Evolutionary conservation across 2,888 invertebrate species (phyloP), one percentile per base, ranked within the genome.

Genomic region (Drosophila emarginata): DNA sequence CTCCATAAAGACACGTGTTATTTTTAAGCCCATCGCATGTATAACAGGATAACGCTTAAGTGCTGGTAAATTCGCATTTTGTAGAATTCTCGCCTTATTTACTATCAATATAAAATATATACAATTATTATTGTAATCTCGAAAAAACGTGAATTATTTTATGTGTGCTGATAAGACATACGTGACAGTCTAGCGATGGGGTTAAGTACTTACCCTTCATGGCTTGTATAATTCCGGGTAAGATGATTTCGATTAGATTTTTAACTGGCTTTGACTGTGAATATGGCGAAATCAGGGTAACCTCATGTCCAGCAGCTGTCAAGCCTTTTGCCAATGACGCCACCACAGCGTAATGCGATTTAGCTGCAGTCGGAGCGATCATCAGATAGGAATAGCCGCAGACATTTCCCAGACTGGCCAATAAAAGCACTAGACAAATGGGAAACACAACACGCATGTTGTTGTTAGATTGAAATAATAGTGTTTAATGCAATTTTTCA

Each of bases 251-350:
- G 0, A 73, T 72, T 58, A 88, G 87, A 61, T 90, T 90, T 21
- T 77, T 72, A 0, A 89, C 23, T 0, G 87, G 81, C 1, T 85
- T 78, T 52, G 85, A 80, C 40, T 84, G 83, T 2, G 90, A 89
- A 78, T 87, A 90, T 7, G 90, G 80, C 3, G 89, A 87, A 26
- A 91, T 79, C 0, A 91, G 70, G 0, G 90, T 91, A 1, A 92
- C 89, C 7, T 91, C 80, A 72, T 92, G 92, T 0, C 92, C 92
- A 1, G 88, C 79, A 9, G 75, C 74, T 1, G 86, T 87, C 26
- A 92, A 74, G 0, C 85, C 90, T 26, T 89, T 89, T 64, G 91
- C 84, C 59, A 92, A 59, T 0, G 91, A 72, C 14, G 83, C 74
- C 0, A 82, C 88, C n/a, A 90, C 78, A 50, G 84, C 77, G 65